These are phyloP conservation scores for Busseola fusca DNA, from an alignment of 2,888 invertebrate genomes.

Conservation along the genomic window DNA sequence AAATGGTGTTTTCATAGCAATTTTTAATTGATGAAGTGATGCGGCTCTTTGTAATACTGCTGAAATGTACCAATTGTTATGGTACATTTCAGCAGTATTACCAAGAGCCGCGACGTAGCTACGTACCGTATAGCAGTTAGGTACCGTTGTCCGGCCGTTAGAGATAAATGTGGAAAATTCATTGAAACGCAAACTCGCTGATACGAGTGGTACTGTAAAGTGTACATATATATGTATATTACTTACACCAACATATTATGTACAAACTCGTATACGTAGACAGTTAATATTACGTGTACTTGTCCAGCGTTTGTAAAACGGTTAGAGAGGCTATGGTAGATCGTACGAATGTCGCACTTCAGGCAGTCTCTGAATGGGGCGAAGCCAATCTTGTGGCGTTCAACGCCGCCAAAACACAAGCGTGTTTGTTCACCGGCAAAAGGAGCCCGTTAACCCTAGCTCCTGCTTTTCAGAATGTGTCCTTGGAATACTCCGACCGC, in stretches of 20 bases:
- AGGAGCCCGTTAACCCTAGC: too few species aligned
- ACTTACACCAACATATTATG: not conserved
- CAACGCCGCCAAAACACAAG: too few species aligned
- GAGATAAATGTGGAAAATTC: conserved; percentile 50
- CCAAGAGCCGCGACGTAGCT: conserved; percentile 13
- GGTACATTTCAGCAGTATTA: conserved; percentile 32
- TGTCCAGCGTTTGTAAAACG: conserved; percentile 20
- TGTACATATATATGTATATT: not conserved
- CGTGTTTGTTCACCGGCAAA: too few species aligned
- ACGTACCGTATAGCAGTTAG: conserved; percentile 24
- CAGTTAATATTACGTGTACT: conserved; percentile 16
- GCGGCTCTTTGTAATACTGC: too few species aligned
- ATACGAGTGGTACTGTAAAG: conserved; percentile 15
- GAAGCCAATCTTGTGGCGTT: too few species aligned
- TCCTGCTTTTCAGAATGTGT: too few species aligned
- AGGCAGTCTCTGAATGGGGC: too few species aligned
- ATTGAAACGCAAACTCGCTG: conserved; percentile 52
- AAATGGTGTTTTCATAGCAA: conserved; percentile 50
- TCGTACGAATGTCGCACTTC: too few species aligned
- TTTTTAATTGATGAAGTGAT: conserved; percentile 52
- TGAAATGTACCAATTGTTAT: conserved; percentile 20
- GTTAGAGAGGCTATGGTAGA: too few species aligned
- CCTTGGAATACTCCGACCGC: too few species aligned
- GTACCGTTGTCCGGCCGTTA: conserved; percentile 20
- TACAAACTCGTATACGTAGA: conserved; percentile 7